Base-by-base conservation (phyloP, 2,797 vertebrate species). In the Rhadinocentrus ornatus region DNA sequence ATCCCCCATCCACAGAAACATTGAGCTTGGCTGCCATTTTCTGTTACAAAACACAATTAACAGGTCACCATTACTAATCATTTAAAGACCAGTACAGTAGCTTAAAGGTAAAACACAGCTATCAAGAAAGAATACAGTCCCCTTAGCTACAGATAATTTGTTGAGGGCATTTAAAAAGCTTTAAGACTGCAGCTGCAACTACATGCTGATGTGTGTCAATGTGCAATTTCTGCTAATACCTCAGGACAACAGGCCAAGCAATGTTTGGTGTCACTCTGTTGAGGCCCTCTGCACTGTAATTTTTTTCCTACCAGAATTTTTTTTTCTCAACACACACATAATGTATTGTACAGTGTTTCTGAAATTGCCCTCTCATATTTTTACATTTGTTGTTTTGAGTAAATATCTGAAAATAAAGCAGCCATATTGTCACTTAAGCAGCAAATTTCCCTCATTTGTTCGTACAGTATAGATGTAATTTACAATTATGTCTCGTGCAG, bases 1-100 rank as follows among this genome's bases (percentile, higher is more conserved):
- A 78, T 76, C 68, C 66, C 68, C 74, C 35, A 83, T 82, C 85
- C 75, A 87, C 44, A 82, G 76, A 84, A 13, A 4, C 79, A 70
- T 62, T 88, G 65, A 84, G 89, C 84, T 84, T 65, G 88, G 72
- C 78, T 85, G 86, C 76, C 76, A 89, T 88, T 90, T 88, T 73
- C 57, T 12, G 16, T 80, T 80, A 56, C 50, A 86, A 87, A 83
- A 84, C 77, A 85, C 78, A 88, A 86, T 89, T 83, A 90, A 80
- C 74, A 73, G 78, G 73, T 88, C 76, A 80, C 80, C 44, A 63
- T 69, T 60, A 75, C 57, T 29, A 44, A 67, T 37, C 24, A 66
- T 66, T 77, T 67, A 75, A 66, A 79, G 48, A 54, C 15, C 26
- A 24, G 61, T 13, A 56, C 41, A 58, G 54, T 32, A 27, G 50